phyloP scores from a whole-genome alignment of 2,888 invertebrate species.

The Margaritifera margaritifera region DNA sequence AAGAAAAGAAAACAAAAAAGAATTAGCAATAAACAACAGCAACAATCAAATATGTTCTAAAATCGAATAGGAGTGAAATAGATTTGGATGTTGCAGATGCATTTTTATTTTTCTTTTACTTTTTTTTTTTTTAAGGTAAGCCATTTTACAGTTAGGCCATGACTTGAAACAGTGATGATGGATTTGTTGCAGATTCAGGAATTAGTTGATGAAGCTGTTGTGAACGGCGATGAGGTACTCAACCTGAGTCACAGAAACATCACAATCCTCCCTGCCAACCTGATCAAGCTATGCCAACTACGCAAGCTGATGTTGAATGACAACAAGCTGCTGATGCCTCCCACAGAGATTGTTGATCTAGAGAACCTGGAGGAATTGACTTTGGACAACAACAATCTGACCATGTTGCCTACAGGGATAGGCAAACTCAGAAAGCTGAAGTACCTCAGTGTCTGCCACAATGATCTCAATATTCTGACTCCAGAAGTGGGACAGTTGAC shows the following conservation, averaged over 20 bases:
- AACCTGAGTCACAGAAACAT: conserved; percentile 70
- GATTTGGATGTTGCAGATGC: too few species aligned
- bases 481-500: conserved; percentile 61
- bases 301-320: conserved; percentile 62
- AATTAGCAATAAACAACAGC: too few species aligned
- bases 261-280: conserved; percentile 58
- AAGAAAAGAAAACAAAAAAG: too few species aligned
- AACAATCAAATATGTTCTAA: too few species aligned
- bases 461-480: conserved; percentile 62
- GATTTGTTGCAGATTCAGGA: conserved; percentile 55
- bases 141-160: too few species aligned
- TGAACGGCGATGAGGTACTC: conserved; percentile 61
- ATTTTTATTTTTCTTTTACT: too few species aligned
- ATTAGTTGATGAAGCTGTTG: conserved; percentile 47
- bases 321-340: conserved; percentile 68
- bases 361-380: conserved; percentile 59
- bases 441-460: conserved; percentile 48
- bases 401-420: conserved; percentile 65
- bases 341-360: conserved; percentile 59
- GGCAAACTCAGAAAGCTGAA: conserved; percentile 50
- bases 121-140: too few species aligned
- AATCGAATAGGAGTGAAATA: too few species aligned
- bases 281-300: conserved; percentile 50
- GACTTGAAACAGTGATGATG: conserved; percentile 31
- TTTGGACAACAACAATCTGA: conserved; percentile 68